Evolutionary conservation across 1,140 invertebrate species (phyloP).

Genomic region (Carcinoscorpius rotundicauda): DNA sequence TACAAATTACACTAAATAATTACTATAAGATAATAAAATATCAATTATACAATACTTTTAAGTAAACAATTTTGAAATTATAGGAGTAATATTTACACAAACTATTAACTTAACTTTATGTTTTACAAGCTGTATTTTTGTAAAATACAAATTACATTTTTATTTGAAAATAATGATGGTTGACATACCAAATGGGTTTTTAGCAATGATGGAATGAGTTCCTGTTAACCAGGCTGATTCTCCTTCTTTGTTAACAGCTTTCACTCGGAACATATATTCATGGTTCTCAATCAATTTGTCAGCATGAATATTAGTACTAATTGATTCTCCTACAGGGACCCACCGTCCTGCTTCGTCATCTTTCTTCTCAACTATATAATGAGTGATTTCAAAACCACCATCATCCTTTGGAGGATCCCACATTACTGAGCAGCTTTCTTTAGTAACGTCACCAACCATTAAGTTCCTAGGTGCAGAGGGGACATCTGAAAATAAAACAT

Average conservation of each 20-base stretch:
- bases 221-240: slow-evolving; percentile 88
- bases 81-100: too few relatives aligned
- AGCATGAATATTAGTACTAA: slow-evolving; percentile 75
- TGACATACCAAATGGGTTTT: slow-evolving; percentile 73
- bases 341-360: slow-evolving; percentile 88
- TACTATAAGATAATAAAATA: too few relatives aligned
- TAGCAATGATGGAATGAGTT: slow-evolving; percentile 75
- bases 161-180: too few relatives aligned
- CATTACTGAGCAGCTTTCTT: slow-evolving; percentile 59
- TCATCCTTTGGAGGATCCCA: slow-evolving; percentile 89
- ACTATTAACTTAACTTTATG: too few relatives aligned
- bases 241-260: slow-evolving; percentile 96
- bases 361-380: slow-evolving; percentile 92
- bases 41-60: too few relatives aligned
- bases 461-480: slow-evolving; percentile 78
- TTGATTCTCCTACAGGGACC: slow-evolving; percentile 78
- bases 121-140: too few relatives aligned
- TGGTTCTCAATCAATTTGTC: slow-evolving; percentile 95
- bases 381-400: slow-evolving; percentile 76
- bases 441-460: slow-evolving; percentile 64
- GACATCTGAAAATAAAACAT: slow-evolving; percentile 31
- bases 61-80: too few relatives aligned
- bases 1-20: too few relatives aligned
- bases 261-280: slow-evolving; percentile 96
- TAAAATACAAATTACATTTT: too few relatives aligned